These are phyloP conservation scores for Eupeodes latifasciatus DNA, from an alignment of 2,888 invertebrate species.

Conservation along the genomic window DNA sequence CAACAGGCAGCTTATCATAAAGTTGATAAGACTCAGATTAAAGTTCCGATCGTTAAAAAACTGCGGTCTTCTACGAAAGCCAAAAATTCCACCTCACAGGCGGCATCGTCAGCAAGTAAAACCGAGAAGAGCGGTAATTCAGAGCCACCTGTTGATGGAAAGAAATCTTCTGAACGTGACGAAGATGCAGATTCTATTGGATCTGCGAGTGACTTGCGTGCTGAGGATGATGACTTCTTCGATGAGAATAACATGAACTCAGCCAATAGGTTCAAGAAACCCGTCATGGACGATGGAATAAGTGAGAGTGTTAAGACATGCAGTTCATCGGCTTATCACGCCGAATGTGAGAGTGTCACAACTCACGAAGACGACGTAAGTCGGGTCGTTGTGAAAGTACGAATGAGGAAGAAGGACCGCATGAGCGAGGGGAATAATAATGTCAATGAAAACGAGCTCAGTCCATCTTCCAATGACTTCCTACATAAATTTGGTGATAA, in stretches of 20 bases:
- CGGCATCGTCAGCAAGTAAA: slow-evolving; percentile 63
- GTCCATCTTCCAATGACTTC: slow-evolving; percentile 85
- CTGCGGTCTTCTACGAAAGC: slow-evolving; percentile 84
- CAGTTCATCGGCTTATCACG: slow-evolving; percentile 89
- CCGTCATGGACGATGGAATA: slow-evolving; percentile 85
- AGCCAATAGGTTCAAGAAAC: slow-evolving; percentile 81
- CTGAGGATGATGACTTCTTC: slow-evolving; percentile 85
- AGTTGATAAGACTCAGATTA: slow-evolving; percentile 84
- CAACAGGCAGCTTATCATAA: slow-evolving; percentile 85
- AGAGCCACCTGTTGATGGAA: slow-evolving; percentile 67
- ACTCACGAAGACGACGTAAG: slow-evolving; percentile 87
- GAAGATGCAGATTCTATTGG: slow-evolving; percentile 89
- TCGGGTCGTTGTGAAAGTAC: slow-evolving; percentile 85
- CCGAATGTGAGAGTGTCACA: slow-evolving; percentile 89
- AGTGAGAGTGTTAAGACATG: slow-evolving; percentile 88
- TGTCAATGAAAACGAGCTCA: slow-evolving; percentile 85
- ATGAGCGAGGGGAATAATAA: slow-evolving; percentile 75
- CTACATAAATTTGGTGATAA: slow-evolving; percentile 91
- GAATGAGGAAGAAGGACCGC: slow-evolving; percentile 84
- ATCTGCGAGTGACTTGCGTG: slow-evolving; percentile 89
- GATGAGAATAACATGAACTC: slow-evolving; percentile 83
- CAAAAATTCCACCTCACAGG: slow-evolving; percentile 79
- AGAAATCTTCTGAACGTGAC: slow-evolving; percentile 82
- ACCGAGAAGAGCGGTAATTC: slow-evolving; percentile 65
- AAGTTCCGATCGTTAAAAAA: slow-evolving; percentile 84